phyloP scores from a whole-genome alignment of 2,113 vertebrate genomes.

The Cavia aperea region DNA sequence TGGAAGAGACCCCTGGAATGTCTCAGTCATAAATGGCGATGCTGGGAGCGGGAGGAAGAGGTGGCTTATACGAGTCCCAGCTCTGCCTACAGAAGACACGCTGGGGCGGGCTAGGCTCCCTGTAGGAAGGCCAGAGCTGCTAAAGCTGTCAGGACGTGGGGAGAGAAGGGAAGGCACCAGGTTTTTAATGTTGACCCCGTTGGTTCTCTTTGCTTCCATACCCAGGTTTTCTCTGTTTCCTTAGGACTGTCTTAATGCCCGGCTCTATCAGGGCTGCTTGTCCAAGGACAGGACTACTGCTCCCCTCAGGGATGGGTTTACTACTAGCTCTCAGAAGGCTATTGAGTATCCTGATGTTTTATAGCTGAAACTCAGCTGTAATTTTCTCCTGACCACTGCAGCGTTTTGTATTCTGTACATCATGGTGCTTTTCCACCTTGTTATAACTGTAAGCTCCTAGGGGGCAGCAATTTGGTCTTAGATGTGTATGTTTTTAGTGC shows the following conservation, averaged over 20 bases:
- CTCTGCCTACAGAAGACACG: neutral
- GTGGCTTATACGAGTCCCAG: neutral
- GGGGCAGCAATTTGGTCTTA: constrained; percentile 48
- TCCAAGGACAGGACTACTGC: constrained; percentile 8
- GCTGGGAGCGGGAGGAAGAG: constrained; percentile 9
- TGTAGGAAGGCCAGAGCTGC: constrained; percentile 1
- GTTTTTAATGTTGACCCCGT: neutral
- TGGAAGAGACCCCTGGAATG: neutral
- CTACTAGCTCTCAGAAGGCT: constrained; percentile 58
- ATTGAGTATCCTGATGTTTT: constrained; percentile 57
- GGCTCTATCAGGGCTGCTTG: neutral
- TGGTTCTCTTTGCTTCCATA: neutral
- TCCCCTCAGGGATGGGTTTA: constrained; percentile 58
- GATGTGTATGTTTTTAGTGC: neutral
- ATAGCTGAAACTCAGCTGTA: constrained; percentile 61
- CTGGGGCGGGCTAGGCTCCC: neutral
- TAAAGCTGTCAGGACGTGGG: neutral
- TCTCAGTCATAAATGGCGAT: neutral
- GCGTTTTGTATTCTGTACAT: constrained; percentile 45
- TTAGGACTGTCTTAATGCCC: constrained; percentile 14
- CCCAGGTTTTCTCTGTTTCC: neutral
- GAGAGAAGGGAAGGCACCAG: constrained; percentile 8
- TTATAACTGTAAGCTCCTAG: constrained; percentile 60
- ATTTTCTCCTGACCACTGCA: constrained; percentile 31
- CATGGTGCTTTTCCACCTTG: constrained; percentile 51